Percentiles rank a stretch among this genome's conserved stretches.
Conservation (phyloP, 1,140 invertebrate species). For the Plectus sambesii region DNA sequence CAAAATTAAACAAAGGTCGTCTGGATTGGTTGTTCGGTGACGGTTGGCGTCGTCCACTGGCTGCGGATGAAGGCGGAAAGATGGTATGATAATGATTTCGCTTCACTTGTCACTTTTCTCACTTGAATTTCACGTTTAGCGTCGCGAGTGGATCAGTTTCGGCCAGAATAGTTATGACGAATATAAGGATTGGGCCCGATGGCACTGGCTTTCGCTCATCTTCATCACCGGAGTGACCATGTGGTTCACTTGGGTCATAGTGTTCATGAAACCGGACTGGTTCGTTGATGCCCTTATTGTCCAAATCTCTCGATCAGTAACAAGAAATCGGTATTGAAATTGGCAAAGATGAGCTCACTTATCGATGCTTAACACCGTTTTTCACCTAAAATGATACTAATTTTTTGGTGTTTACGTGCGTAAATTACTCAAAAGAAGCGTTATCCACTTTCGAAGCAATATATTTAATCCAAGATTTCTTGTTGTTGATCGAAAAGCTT, state of each 20-base stretch:
- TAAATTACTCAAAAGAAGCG: too few relatives aligned
- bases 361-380: too few relatives aligned
- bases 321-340: too few relatives aligned
- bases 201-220: slow-evolving; percentile 32
- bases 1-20: slow-evolving; percentile 40
- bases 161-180: slow-evolving; percentile 36
- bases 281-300: too few relatives aligned
- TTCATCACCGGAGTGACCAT: slow-evolving; percentile 28
- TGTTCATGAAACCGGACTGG: slow-evolving; percentile 33
- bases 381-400: too few relatives aligned
- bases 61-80: slow-evolving; percentile 37
- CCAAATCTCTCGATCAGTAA: too few relatives aligned
- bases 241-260: slow-evolving; percentile 32
- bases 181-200: slow-evolving; percentile 39
- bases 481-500: too few relatives aligned
- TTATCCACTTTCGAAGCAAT: too few relatives aligned
- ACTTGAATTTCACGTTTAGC: slow-evolving; percentile 25
- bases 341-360: too few relatives aligned
- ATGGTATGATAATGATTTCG: too few relatives aligned
- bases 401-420: too few relatives aligned
- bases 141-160: slow-evolving; percentile 41
- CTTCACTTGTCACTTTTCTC: slow-evolving; percentile 9
- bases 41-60: slow-evolving; percentile 41
- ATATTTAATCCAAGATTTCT: too few relatives aligned
- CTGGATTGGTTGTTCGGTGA: slow-evolving; percentile 44